Percentiles rank a stretch among this genome's conserved stretches.
Evolutionary conservation across 2,888 invertebrate genomes (phyloP).

Genomic region (Dryococelus australis): DNA sequence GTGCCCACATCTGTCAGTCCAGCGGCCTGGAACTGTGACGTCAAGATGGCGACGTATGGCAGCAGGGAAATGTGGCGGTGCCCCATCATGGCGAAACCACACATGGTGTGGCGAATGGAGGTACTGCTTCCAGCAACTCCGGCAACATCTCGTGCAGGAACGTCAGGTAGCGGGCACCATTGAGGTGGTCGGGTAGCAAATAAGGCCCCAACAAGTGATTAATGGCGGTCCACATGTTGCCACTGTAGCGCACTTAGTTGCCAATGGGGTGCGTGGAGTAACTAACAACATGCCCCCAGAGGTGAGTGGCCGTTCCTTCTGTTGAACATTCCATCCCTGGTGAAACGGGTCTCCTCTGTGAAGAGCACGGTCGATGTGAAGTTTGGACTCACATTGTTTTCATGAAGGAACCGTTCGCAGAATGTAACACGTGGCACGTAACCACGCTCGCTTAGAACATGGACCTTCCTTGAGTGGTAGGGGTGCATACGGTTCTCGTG

Average conservation of each 20-base stretch:
- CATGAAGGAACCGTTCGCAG: too few relatives aligned
- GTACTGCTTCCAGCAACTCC: not conserved
- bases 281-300: not conserved
- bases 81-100: not conserved
- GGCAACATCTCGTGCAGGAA: constrained; percentile 2
- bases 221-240: not conserved
- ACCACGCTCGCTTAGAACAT: too few relatives aligned
- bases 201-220: not conserved
- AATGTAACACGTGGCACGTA: too few relatives aligned
- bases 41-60: not conserved
- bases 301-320: not conserved
- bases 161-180: constrained; percentile 10
- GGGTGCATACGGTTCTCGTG: too few relatives aligned
- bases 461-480: too few relatives aligned
- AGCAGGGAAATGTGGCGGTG: not conserved
- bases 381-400: too few relatives aligned
- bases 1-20: not conserved
- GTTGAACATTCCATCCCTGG: too few relatives aligned
- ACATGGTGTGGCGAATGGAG: not conserved
- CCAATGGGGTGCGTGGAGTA: not conserved
- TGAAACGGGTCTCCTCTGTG: too few relatives aligned
- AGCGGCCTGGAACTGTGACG: not conserved
- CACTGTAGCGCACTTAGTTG: not conserved
- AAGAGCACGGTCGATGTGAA: too few relatives aligned
- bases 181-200: not conserved